Evolutionary conservation across 53 echinoderm and acorn worm species (phyloP).

Genomic region (Apostichopus leukothele): DNA sequence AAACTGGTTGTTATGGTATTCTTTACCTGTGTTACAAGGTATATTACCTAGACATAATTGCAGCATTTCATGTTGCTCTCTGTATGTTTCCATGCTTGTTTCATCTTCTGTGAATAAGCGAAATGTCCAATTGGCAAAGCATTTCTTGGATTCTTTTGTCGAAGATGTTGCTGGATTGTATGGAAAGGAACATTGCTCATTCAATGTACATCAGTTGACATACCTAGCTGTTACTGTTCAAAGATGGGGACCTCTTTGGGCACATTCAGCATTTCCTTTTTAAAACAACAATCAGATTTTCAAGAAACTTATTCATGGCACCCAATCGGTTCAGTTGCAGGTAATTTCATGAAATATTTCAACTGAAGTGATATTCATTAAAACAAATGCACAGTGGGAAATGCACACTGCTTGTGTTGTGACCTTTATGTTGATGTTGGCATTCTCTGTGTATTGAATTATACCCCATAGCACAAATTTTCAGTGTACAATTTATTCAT

Average conservation of each 20-base stretch:
- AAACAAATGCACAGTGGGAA: neutral
- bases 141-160: slow-evolving; percentile 51
- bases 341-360: slow-evolving; percentile 15
- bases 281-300: slow-evolving; percentile 54
- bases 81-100: neutral
- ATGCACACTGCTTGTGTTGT: too few species aligned
- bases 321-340: slow-evolving; percentile 54
- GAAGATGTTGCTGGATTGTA: slow-evolving; percentile 47
- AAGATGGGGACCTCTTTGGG: slow-evolving; percentile 66
- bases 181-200: slow-evolving; percentile 51
- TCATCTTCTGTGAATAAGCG: neutral
- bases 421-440: too few species aligned
- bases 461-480: too few species aligned
- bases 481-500: too few species aligned
- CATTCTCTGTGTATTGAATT: too few species aligned
- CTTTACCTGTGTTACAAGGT: neutral
- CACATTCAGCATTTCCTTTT: slow-evolving; percentile 58
- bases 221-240: slow-evolving; percentile 53
- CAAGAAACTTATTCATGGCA: slow-evolving; percentile 53
- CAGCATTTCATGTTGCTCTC: slow-evolving; percentile 19
- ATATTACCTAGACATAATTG: neutral
- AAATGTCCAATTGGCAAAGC: slow-evolving; percentile 38
- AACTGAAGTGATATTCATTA: neutral
- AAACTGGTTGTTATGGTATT: neutral
- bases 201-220: slow-evolving; percentile 54